These are phyloP conservation scores for Phalloptychus januarius DNA, from an alignment of 2,797 vertebrate genomes.

Conservation along the genomic window DNA sequence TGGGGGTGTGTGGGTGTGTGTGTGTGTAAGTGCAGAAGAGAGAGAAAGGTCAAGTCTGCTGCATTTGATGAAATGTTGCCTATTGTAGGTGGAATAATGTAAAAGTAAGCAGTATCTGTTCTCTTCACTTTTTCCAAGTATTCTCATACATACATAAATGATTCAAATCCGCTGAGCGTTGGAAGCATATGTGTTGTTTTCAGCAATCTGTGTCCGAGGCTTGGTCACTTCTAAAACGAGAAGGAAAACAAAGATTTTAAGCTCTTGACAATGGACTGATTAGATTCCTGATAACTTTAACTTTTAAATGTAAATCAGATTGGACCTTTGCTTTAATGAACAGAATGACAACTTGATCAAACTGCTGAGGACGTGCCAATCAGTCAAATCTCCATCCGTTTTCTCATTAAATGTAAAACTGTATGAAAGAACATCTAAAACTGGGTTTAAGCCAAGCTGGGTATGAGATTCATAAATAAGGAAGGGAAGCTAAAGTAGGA, in stretches of 20 bases:
- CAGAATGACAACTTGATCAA: background rate
- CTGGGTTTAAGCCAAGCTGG: background rate
- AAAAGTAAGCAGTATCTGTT: slow-evolving; percentile 14
- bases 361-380: background rate
- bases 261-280: background rate
- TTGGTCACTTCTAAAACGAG: background rate
- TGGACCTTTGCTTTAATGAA: slow-evolving; percentile 11
- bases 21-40: slow-evolving; percentile 15
- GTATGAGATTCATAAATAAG: background rate
- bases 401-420: background rate
- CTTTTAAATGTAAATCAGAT: slow-evolving; percentile 7
- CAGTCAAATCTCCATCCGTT: background rate
- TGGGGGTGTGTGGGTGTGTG: background rate
- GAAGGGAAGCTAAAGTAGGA: too few species aligned
- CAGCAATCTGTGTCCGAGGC: background rate
- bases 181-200: background rate
- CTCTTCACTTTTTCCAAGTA: background rate
- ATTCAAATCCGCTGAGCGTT: slow-evolving; percentile 2
- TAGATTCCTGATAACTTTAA: background rate
- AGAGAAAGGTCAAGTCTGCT: slow-evolving; percentile 39
- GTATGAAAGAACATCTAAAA: background rate
- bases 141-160: slow-evolving; percentile 8
- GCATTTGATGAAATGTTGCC: slow-evolving; percentile 19
- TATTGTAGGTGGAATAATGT: slow-evolving; percentile 30
- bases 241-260: background rate